Base-by-base conservation (phyloP, 2,888 invertebrate genomes). In the Coelopa pilipes region DNA sequence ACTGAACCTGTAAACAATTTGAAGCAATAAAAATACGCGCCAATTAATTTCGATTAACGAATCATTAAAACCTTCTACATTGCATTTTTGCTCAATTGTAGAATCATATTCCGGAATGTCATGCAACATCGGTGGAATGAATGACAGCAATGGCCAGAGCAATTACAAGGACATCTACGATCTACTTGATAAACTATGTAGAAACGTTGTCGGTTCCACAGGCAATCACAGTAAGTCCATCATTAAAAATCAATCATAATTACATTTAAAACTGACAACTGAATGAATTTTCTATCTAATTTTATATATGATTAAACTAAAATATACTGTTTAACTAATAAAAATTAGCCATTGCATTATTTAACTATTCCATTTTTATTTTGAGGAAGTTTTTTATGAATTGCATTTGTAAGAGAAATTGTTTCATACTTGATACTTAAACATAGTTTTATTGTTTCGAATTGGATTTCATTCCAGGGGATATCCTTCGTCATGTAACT, bases 161-260 rank as follows among this genome's bases (percentile, higher is more conserved):
- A 83, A 80, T 68, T 82, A 80, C 75, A 83, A 81, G 78, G 82
- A 83, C 71, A 83, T 83, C 63, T 83, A 82, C 74, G 81, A 81
- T 76, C 79, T 82, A 72, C 75, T 84, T 49, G 83, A 83, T 65
- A 80, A 79, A 75, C 80, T 84, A 62, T 83, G 84, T 76, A 79
- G 80, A 78, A 81, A 77, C 75, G 77, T 81, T 53, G 79, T 78
- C 34, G 80, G 82, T n/a, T 45, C 78, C 5, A 74, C 77, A 63
- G 72, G 74, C 62, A 80, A 80, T 78, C 81, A 81, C 75, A 81
- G 82, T 82, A 81, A 65, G 65, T 55, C 46, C 45, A 46, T 19
- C 63, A 15, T 24, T 46, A 17, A 57, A 63, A 65, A 47, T 71
- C 46, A 46, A 50, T 49, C 46, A 66, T 34, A 34, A 17, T 17